phyloP scores from a whole-genome alignment of 2,797 vertebrate genomes.

The Enteromius viviparus region DNA sequence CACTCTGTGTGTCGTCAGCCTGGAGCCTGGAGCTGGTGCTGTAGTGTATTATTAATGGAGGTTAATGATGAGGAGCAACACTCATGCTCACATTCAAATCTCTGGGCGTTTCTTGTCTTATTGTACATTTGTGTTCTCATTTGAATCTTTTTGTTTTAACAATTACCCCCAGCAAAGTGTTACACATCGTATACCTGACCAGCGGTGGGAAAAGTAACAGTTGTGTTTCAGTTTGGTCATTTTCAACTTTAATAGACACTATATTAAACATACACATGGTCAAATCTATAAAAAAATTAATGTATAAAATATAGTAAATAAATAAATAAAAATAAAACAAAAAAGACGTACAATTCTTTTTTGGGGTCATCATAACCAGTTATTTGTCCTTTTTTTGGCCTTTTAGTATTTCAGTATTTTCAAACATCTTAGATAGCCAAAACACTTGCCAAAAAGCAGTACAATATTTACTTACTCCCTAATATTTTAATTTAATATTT shows the following conservation, averaged over 20 bases:
- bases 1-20: conserved; percentile 19
- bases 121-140: background rate
- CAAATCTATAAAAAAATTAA: background rate
- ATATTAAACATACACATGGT: background rate
- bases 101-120: background rate
- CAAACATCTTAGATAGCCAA: background rate
- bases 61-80: conserved; percentile 24
- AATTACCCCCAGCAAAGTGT: background rate
- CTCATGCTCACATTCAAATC: conserved; percentile 11
- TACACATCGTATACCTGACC: background rate
- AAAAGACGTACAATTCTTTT: background rate
- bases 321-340: background rate
- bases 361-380: background rate
- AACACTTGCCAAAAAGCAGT: background rate
- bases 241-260: background rate
- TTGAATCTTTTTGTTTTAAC: background rate
- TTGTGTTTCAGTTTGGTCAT: background rate
- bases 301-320: background rate
- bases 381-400: background rate
- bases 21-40: conserved; percentile 23
- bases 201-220: background rate
- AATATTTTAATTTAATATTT: background rate
- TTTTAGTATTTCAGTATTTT: background rate
- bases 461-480: background rate
- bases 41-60: conserved; percentile 19